Percentiles rank a stretch among this genome's conserved stretches.
These are phyloP conservation scores for Microplitis demolitor DNA, from an alignment of 1,140 invertebrate species.

Conservation along the genomic window DNA sequence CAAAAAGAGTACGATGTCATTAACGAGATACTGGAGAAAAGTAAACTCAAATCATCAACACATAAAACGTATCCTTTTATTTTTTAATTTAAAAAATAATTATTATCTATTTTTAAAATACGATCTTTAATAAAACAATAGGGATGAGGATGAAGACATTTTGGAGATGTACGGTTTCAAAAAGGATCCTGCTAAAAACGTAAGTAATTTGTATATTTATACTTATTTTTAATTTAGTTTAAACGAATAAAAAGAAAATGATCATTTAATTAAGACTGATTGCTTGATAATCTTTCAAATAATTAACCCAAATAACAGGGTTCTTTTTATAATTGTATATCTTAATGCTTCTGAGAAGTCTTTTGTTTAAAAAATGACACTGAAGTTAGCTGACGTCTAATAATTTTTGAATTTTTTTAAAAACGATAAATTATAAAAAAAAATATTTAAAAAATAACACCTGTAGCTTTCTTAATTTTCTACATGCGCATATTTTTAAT, in stretches of 20 bases:
- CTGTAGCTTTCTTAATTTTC: too few relatives aligned
- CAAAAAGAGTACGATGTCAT: too few relatives aligned
- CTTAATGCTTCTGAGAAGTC: too few relatives aligned
- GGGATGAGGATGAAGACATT: constrained; percentile 42
- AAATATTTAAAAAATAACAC: too few relatives aligned
- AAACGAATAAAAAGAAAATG: background rate
- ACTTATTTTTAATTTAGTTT: background rate
- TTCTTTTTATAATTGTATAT: too few relatives aligned
- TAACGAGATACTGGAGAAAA: background rate
- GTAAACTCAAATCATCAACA: background rate
- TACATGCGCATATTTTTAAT: too few relatives aligned
- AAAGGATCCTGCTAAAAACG: constrained; percentile 29
- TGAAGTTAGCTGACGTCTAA: too few relatives aligned
- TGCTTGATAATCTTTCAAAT: too few relatives aligned
- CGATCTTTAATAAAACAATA: constrained; percentile 24
- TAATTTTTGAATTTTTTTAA: too few relatives aligned
- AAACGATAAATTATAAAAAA: too few relatives aligned
- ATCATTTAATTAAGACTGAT: background rate
- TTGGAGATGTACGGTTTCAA: constrained; percentile 46
- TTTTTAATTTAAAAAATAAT: background rate
- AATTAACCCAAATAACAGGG: too few relatives aligned
- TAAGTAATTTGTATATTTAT: constrained; percentile 28
- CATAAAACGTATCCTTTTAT: background rate
- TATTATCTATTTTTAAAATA: background rate
- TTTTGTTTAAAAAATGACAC: too few relatives aligned